Evolutionary conservation across 2,797 vertebrate species (phyloP), one percentile per base, ranked within the genome.

Genomic region (Poecilia gillii): DNA sequence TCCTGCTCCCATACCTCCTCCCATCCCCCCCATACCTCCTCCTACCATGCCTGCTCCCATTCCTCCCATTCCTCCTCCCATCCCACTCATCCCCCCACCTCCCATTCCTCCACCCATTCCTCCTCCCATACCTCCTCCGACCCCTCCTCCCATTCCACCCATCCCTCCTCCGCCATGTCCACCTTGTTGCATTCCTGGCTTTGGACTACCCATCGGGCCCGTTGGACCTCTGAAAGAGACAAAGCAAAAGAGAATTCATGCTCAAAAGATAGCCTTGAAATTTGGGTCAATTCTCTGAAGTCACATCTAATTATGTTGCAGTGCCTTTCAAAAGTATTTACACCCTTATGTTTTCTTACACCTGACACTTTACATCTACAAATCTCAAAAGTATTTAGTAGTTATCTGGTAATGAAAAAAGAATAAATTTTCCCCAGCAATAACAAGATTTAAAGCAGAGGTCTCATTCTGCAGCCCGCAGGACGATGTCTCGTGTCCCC

Each of bases 171-270:
- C 87, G 75, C 80, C 91, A 46, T 84, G 88, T 55, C 88, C 89
- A 78, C 85, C 91, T 87, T 93, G 90, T 86, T 94, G 92, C 84
- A 92, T 90, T 82, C 89, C 92, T 74, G 87, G 74, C 59, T 94
- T 94, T 70, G 94, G 91, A 88, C 94, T 94, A 31, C 91, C 92
- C 90, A 89, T 91, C 0, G 62, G 81, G 84, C 87, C 83, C 75
- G 85, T 55, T 0, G 90, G 89, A 84, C 75, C 85, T 83, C 94
- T 95, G 85, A 6, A 90, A 89, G 8, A 93, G 4, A 92, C 46
- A 85, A 82, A 89, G 14, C 8, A 84, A 59, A 79, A 72, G n/a
- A 81, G 45, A 74, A 70, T 25, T 16, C 64, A 20, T 51, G 0
- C 2, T 23, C 71, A 1, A 43, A n/a, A 25, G 12, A 59, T 11